These are phyloP conservation scores for Rhopalosiphum nymphaeae DNA, from an alignment of 2,888 invertebrate species.

Conservation along the genomic window DNA sequence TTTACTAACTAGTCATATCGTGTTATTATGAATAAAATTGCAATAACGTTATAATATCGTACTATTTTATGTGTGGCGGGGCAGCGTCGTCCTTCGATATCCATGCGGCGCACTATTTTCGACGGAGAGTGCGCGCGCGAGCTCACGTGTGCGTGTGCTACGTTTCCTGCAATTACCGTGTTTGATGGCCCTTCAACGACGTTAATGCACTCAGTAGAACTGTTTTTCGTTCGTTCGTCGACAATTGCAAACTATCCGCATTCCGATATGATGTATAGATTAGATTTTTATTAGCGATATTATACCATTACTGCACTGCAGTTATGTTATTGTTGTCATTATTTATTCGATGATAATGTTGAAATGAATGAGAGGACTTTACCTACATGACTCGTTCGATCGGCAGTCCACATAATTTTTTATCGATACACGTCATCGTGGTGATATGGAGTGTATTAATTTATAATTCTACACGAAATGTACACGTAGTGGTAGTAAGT, in stretches of 20 bases:
- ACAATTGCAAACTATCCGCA: conserved; percentile 6
- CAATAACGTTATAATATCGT: background rate
- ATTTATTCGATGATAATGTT: background rate
- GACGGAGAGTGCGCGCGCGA: background rate
- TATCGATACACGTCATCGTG: background rate
- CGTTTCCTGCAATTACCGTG: conserved; percentile 58
- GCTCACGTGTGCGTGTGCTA: background rate
- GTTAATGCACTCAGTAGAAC: background rate
- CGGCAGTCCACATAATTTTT: background rate
- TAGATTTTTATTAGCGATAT: background rate
- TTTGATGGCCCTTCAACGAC: conserved; percentile 26
- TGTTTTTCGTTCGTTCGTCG: background rate
- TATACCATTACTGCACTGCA: background rate
- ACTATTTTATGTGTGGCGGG: background rate
- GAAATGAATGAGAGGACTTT: background rate
- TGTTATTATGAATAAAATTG: background rate
- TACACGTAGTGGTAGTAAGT: background rate
- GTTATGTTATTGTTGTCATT: background rate
- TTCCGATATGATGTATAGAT: background rate
- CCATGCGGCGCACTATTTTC: background rate
- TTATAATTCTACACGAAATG: background rate
- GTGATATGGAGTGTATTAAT: background rate
- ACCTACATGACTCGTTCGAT: background rate
- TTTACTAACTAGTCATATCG: background rate
- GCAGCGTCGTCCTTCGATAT: conserved; percentile 16